Base-by-base conservation (phyloP, 2,797 vertebrate species). In the Trachurus trachurus region DNA sequence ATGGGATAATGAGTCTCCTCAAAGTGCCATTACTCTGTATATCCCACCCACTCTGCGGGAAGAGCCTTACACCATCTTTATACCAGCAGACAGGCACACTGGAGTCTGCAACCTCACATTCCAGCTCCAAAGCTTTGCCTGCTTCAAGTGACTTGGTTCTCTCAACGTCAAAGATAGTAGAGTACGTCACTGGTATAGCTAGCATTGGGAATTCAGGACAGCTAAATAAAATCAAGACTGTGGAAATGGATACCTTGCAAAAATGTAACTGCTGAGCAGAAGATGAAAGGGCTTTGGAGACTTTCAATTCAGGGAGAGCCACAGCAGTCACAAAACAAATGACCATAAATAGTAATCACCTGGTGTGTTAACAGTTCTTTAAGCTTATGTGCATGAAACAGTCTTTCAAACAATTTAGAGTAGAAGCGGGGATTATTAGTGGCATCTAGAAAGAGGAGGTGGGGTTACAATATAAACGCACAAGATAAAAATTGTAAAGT, bases 51-150 rank as follows among this genome's bases (percentile, higher is more conserved):
- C 92, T 92, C 0, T 94, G 92, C 2, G 61, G 92, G 81, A 92
- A 90, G 65, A 98, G 88, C 19, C 90, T 89, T 74, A 78, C 69
- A 6, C 94, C 96, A 0, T 98, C 95, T 93, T 97, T 96, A 91
- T 90, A 91, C 97, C 97, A 97, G 89, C 5, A 76, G 82, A 97
- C 96, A 0, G 89, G 84, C 0, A 94, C 94, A 17, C 91, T 89
- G 0, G 84, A 91, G 12, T 96, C 93, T 82, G 97, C 97, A 81
- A 98, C 92, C 86, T 98, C 95, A 77, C 96, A 97, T 89, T 85
- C 85, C 91, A 98, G 95, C 21, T 90, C 91, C 94, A 98, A 93
- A 0, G 89, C 95, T 80, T 95, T 94, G 63, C 96, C 97, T 0
- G 81, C 93, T 87, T 96, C 93, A 78, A 94, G 82, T 71, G 91